Percentiles rank a stretch among this genome's conserved stretches.
Conservation (phyloP, 2,113 vertebrate genomes). For the Physeter macrocephalus region DNA sequence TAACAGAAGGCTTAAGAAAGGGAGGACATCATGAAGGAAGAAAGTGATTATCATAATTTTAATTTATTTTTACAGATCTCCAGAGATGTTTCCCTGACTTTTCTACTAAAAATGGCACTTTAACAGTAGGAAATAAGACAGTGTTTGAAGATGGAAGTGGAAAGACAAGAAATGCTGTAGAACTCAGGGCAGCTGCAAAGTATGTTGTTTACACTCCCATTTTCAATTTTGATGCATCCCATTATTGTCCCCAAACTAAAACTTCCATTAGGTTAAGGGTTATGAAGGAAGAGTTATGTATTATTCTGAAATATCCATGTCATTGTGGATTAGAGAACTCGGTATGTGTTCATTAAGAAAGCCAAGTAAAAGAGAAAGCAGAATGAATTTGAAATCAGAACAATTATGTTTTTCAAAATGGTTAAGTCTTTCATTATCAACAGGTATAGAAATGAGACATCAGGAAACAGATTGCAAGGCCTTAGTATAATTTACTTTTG, state of each 20-base stretch:
- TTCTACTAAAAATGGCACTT: constrained; percentile 86
- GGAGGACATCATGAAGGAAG: neutral
- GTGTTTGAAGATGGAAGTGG: constrained; percentile 88
- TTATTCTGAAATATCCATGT: neutral
- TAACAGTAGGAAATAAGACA: constrained; percentile 88
- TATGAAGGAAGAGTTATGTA: neutral
- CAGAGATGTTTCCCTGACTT: constrained; percentile 97
- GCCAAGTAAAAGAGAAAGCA: neutral
- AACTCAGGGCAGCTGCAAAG: constrained; percentile 91
- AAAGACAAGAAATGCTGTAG: constrained; percentile 83
- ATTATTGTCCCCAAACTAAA: neutral
- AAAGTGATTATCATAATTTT: neutral
- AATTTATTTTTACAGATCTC: constrained; percentile 84
- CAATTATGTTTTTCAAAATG: neutral
- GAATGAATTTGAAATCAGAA: neutral
- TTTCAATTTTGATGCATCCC: neutral
- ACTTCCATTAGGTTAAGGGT: neutral
- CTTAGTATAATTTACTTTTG: neutral
- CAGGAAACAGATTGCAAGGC: neutral
- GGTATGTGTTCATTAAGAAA: neutral
- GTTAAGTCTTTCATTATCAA: neutral
- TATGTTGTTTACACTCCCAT: constrained; percentile 78
- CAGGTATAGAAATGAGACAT: neutral
- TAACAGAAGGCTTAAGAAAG: neutral
- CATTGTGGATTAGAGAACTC: neutral